A percentile compares a stretch with the other conserved stretches of the same genome.
Conservation (phyloP, 2,113 vertebrate species). For the Montifringilla adamsi region DNA sequence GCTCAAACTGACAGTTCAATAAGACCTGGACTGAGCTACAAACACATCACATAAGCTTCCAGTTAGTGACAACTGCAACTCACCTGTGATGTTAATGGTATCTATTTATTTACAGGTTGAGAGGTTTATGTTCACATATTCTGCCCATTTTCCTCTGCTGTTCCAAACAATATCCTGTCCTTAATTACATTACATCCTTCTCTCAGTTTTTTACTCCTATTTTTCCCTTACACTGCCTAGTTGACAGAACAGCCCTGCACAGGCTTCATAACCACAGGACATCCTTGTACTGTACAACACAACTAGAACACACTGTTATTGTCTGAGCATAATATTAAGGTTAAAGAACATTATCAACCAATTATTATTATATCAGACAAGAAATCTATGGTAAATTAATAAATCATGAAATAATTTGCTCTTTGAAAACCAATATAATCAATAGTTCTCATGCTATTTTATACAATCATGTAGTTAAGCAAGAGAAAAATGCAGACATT, state of each 20-base stretch:
- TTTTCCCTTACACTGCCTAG: background rate
- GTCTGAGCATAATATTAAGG: background rate
- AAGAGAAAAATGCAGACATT: conserved; percentile 8
- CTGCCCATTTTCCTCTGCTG: background rate
- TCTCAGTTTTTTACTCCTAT: background rate
- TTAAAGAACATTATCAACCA: background rate
- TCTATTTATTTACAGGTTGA: background rate
- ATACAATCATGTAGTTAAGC: background rate
- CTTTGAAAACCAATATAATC: conserved; percentile 19
- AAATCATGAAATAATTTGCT: conserved; percentile 8
- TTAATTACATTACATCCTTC: background rate
- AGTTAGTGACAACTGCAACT: background rate
- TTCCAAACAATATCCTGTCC: background rate
- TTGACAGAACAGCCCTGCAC: background rate
- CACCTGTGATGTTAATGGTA: background rate
- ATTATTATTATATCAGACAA: background rate
- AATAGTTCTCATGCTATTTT: background rate
- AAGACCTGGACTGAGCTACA: background rate
- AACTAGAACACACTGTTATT: background rate
- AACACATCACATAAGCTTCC: conserved; percentile 13
- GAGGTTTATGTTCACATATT: background rate
- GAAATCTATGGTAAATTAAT: conserved; percentile 12
- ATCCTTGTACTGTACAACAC: background rate
- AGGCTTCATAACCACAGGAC: background rate
- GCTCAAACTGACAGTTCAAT: background rate